Evolutionary conservation across 1,140 invertebrate species (phyloP), one percentile per base, ranked within the genome.

Genomic region (Lepidurus arcticus): DNA sequence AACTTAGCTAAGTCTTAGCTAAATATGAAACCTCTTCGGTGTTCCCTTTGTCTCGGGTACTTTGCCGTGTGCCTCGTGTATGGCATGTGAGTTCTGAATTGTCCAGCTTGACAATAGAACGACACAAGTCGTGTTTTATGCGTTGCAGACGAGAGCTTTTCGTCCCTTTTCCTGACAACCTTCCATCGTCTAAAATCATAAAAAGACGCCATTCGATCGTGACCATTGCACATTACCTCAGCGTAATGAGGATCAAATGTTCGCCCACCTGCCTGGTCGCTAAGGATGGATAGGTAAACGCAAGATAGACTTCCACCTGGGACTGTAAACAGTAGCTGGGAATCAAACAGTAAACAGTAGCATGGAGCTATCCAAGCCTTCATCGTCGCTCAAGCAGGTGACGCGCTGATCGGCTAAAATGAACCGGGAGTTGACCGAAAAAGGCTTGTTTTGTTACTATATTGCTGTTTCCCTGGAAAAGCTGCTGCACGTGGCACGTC

Each of bases 231-330:
- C 53, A 16, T 65, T 65, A 65, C 21, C 34, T 16, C 53, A 3
- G 1, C 21, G 53, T 21, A 65, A 65, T 65, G 53, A 65, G 53
- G 53, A 65, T 65, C 53, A 65, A 65, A 65, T 65, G 53, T 21
- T 9, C 53, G 53, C 53, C 21, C 16, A 13, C 53, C 53, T 65
- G 53, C 21, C 16, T 65, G 53, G n/a, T 9, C n/a, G 13, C 53
- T 7, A 65, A 16, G 53, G 53, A 21, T 13, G 45, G 45, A 47
- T n/a, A 65, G 13, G 8, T 65, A n/a, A 7, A 21, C 53, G 53
- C 53, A 65, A 65, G 53, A n/a, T 65, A 65, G 21, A 16, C 53
- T 7, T 65, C n/a, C 53, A 65, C 53, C 53, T 65, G 53, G 53
- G 53, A 13, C n/a, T 65, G 13, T 65, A 21, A 65, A 16, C n/a